Evolutionary conservation across 2,888 invertebrate genomes (phyloP).

Genomic region (Mongoloraphidia duomilia): DNA sequence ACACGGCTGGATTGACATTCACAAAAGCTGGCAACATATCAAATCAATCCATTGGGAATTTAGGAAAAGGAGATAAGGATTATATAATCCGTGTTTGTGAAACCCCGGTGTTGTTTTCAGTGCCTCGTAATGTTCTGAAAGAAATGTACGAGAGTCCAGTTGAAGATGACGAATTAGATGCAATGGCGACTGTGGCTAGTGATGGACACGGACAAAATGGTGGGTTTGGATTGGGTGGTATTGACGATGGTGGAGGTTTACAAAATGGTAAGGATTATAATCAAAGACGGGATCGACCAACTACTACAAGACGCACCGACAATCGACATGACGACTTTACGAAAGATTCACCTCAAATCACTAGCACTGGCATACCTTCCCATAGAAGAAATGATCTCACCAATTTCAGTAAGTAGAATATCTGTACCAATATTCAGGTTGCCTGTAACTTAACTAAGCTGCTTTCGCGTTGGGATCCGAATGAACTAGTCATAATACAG

Average conservation of each 20-base stretch:
- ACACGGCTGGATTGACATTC: too few relatives aligned
- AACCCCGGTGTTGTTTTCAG: slow-evolving; percentile 32
- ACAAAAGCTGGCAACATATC: too few relatives aligned
- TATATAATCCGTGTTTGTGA: background rate
- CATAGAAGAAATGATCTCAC: slow-evolving; percentile 21
- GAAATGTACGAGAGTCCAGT: slow-evolving; percentile 67
- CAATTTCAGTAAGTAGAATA: too few relatives aligned
- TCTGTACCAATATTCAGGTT: too few relatives aligned
- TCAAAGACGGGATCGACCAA: slow-evolving; percentile 39
- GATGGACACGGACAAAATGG: slow-evolving; percentile 24
- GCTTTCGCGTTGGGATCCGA: too few relatives aligned
- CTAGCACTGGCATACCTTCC: slow-evolving; percentile 21
- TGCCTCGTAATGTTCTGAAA: slow-evolving; percentile 69
- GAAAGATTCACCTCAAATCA: slow-evolving; percentile 21
- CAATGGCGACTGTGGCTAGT: slow-evolving; percentile 24
- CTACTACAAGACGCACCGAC: slow-evolving; percentile 38
- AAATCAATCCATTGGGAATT: too few relatives aligned
- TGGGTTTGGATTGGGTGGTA: slow-evolving; percentile 30
- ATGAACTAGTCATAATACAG: too few relatives aligned
- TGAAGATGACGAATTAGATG: slow-evolving; percentile 57
- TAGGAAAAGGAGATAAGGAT: too few relatives aligned
- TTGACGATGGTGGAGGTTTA: slow-evolving; percentile 33
- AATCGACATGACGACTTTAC: slow-evolving; percentile 25
- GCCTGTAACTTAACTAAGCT: too few relatives aligned
- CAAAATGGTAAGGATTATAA: slow-evolving; percentile 38